Percentiles rank a stretch among this genome's conserved stretches.
Evolutionary conservation across 1,140 invertebrate genomes (phyloP).

Genomic region (Akabosia matsudoensis): DNA sequence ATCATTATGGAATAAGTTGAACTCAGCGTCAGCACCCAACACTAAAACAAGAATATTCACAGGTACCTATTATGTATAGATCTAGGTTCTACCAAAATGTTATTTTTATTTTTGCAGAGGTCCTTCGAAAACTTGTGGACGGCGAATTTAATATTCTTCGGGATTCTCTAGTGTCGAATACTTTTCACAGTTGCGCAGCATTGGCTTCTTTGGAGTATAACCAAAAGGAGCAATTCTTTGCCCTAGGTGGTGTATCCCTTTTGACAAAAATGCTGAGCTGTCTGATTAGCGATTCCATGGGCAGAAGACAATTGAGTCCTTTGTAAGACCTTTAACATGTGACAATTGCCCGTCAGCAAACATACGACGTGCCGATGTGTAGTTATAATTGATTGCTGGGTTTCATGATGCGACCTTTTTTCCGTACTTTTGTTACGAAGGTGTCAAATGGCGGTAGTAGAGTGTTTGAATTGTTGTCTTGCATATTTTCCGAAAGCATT

Average conservation of each 20-base stretch:
- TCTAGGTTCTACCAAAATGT: no score
- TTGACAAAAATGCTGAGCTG: slow-evolving; percentile 28
- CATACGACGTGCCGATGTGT: no score
- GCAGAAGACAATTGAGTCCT: slow-evolving; percentile 36
- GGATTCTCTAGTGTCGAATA: slow-evolving; percentile 24
- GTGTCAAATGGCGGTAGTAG: slow-evolving; percentile 35
- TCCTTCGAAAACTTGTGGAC: background rate
- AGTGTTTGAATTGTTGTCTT: slow-evolving; percentile 33
- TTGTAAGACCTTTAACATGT: slow-evolving; percentile 28
- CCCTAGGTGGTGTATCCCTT: slow-evolving; percentile 29
- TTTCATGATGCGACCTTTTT: background rate
- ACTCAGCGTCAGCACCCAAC: no score
- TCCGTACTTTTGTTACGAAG: slow-evolving; percentile 23
- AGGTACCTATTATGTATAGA: no score
- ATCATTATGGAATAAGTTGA: background rate
- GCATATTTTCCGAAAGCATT: slow-evolving; percentile 27
- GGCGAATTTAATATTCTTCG: background rate
- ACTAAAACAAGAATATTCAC: no score
- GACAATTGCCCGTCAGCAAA: no score
- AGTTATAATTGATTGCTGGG: no score
- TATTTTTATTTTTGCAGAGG: background rate
- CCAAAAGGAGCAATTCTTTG: slow-evolving; percentile 29
- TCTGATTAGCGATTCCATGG: slow-evolving; percentile 26
- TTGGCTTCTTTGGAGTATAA: slow-evolving; percentile 23
- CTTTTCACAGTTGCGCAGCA: slow-evolving; percentile 23